These are phyloP conservation scores for Passer domesticus DNA, from an alignment of 2,113 vertebrate genomes.

Conservation along the genomic window DNA sequence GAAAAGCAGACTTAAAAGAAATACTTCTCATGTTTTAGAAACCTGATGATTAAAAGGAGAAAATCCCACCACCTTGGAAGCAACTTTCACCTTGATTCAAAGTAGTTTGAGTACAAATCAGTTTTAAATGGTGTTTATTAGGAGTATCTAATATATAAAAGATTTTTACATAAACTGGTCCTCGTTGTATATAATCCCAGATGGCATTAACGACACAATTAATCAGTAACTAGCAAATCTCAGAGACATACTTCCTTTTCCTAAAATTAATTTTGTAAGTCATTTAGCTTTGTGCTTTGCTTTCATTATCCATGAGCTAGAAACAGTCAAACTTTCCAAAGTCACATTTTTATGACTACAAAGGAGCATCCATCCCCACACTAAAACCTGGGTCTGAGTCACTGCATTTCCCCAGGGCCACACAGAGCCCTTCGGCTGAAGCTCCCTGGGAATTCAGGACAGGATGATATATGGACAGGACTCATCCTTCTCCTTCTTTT, in stretches of 20 bases:
- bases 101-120: background rate
- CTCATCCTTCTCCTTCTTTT: background rate
- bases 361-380: rapidly evolving
- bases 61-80: background rate
- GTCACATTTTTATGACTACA: background rate
- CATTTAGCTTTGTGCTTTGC: background rate
- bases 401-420: too few relatives aligned
- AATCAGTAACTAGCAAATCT: background rate
- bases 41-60: background rate
- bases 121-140: background rate
- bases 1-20: background rate
- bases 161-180: background rate
- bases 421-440: rapidly evolving
- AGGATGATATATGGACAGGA: background rate
- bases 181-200: background rate
- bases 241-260: background rate
- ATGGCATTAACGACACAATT: background rate
- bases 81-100: background rate
- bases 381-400: background rate
- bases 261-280: background rate
- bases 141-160: background rate
- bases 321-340: background rate
- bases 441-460: background rate
- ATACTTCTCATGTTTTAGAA: background rate
- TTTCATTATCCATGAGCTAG: background rate